Conservation (phyloP, 2,888 invertebrate genomes). For the Phengaris arion region DNA sequence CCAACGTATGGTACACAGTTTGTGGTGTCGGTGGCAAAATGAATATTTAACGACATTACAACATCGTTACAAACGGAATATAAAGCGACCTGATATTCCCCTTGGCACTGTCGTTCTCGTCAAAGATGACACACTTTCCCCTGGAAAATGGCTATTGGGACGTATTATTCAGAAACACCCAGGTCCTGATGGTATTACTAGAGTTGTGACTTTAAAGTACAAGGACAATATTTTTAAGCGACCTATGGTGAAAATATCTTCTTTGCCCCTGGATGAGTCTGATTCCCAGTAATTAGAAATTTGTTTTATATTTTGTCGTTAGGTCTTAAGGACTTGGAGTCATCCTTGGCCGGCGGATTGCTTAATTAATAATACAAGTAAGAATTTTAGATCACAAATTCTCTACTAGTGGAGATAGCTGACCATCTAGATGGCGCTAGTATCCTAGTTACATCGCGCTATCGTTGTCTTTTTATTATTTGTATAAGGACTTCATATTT, state of each 20-base stretch:
- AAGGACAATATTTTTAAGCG: conserved; percentile 25
- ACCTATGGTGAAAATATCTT: conserved; percentile 23
- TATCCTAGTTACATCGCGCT: too few species aligned
- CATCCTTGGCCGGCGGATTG: conserved; percentile 21
- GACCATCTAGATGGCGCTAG: too few species aligned
- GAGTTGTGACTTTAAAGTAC: conserved; percentile 31
- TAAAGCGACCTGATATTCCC: neutral
- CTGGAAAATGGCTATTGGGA: conserved; percentile 33
- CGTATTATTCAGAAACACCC: conserved; percentile 31
- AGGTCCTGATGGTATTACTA: conserved; percentile 29
- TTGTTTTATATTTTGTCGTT: neutral
- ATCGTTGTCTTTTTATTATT: too few species aligned
- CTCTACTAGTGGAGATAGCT: too few species aligned
- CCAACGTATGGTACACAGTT: too few species aligned
- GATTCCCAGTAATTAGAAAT: neutral
- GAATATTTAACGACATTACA: too few species aligned
- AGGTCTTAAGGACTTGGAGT: neutral
- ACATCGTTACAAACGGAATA: neutral
- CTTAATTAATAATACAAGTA: neutral
- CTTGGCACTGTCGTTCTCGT: conserved; percentile 25
- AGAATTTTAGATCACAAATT: too few species aligned
- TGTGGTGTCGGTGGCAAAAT: too few species aligned
- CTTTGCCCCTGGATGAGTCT: conserved; percentile 23
- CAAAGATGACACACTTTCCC: conserved; percentile 31
- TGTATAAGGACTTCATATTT: too few species aligned